These are phyloP conservation scores for Heteromormyrus szaboi DNA, from an alignment of 2,797 vertebrate genomes.

Conservation along the genomic window DNA sequence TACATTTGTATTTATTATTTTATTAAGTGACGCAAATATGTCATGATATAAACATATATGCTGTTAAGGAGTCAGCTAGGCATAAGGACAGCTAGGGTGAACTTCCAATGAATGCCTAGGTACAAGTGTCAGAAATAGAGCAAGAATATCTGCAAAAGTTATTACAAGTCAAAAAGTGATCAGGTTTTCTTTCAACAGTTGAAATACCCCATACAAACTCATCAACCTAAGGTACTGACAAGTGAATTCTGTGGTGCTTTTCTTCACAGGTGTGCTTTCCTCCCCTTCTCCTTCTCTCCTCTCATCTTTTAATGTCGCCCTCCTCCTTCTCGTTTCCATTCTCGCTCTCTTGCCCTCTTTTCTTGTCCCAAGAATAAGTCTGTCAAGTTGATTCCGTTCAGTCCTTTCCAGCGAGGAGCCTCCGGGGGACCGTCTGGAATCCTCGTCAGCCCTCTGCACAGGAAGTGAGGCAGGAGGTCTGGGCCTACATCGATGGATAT, in stretches of 20 bases:
- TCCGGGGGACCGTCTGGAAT: slow-evolving; percentile 7
- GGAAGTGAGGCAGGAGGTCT: slow-evolving; percentile 18
- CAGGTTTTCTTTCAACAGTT: neutral
- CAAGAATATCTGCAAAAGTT: neutral
- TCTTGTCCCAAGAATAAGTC: neutral
- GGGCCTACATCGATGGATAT: slow-evolving; percentile 28
- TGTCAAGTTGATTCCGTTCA: neutral
- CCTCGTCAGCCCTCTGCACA: slow-evolving; percentile 10
- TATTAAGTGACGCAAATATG: neutral
- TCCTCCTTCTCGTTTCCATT: neutral
- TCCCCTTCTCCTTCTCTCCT: neutral
- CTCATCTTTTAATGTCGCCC: neutral
- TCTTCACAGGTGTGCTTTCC: neutral
- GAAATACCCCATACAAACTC: neutral
- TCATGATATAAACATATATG: neutral
- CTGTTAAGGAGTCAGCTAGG: neutral
- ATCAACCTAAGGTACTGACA: neutral
- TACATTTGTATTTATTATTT: neutral
- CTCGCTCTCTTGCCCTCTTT: neutral
- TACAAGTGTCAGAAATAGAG: neutral
- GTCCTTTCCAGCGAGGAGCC: neutral
- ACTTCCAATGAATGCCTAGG: neutral
- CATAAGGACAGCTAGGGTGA: neutral
- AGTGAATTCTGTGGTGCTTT: neutral
- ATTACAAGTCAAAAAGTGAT: neutral